A percentile compares a stretch with the other conserved stretches of the same genome.
phyloP scores from a whole-genome alignment of 2,113 vertebrate species.

The Callipepla squamata region DNA sequence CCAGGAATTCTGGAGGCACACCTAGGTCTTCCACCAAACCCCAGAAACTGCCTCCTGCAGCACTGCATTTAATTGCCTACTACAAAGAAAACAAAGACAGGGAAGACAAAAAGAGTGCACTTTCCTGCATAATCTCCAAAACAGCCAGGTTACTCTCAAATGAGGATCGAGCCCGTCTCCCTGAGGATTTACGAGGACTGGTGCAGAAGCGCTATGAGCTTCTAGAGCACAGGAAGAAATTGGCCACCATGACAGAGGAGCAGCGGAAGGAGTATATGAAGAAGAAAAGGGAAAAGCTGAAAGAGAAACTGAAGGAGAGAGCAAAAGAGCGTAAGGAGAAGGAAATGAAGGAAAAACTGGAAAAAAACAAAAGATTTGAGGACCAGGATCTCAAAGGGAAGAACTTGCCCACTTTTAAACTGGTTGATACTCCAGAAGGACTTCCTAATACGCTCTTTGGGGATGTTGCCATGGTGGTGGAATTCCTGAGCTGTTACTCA shows the following conservation, averaged over 20 bases:
- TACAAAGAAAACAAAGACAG: slow-evolving; percentile 94
- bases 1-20: slow-evolving; percentile 79
- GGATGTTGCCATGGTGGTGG: slow-evolving; percentile 92
- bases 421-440: slow-evolving; percentile 95
- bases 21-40: slow-evolving; percentile 84
- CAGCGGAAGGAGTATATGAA: slow-evolving; percentile 89
- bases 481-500: slow-evolving; percentile 93
- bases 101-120: slow-evolving; percentile 90
- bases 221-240: slow-evolving; percentile 89
- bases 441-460: slow-evolving; percentile 95
- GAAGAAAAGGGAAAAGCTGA: slow-evolving; percentile 89
- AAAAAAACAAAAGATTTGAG: slow-evolving; percentile 91
- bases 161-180: slow-evolving; percentile 90
- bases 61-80: slow-evolving; percentile 92
- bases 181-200: slow-evolving; percentile 86
- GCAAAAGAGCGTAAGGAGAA: slow-evolving; percentile 91
- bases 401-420: slow-evolving; percentile 84
- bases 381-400: slow-evolving; percentile 91
- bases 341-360: slow-evolving; percentile 88
- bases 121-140: slow-evolving; percentile 91
- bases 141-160: slow-evolving; percentile 88
- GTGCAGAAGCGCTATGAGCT: slow-evolving; percentile 94
- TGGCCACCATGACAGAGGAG: slow-evolving; percentile 93
- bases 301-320: slow-evolving; percentile 88
- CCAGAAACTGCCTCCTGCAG: slow-evolving; percentile 91